Evolutionary conservation across 2,888 invertebrate genomes (phyloP).

Genomic region (Heteromurus nitidus): DNA sequence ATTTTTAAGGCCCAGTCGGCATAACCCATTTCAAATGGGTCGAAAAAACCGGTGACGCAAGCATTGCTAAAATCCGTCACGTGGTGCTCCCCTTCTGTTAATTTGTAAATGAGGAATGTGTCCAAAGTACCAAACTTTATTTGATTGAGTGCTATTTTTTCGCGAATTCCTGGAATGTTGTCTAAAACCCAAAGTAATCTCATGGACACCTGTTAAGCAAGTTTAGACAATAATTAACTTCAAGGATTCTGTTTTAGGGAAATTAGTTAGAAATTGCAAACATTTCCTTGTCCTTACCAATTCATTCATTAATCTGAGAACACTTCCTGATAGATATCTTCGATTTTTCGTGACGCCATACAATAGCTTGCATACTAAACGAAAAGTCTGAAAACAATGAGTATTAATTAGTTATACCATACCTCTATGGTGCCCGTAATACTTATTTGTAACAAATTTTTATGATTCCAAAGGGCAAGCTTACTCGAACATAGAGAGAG

Average conservation of each 20-base stretch:
- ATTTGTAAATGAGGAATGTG: conserved; percentile 85
- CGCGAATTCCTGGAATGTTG: conserved; percentile 82
- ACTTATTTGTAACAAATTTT: no score
- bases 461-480: no score
- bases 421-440: no score
- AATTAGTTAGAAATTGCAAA: no score
- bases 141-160: conserved; percentile 78
- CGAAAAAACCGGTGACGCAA: conserved; percentile 93
- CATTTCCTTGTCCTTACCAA: conserved; percentile 82
- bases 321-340: conserved; percentile 89
- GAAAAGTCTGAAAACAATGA: conserved; percentile 78
- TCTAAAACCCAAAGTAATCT: conserved; percentile 87
- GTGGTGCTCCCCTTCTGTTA: conserved; percentile 78
- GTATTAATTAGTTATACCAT: not conserved
- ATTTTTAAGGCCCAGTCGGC: conserved; percentile 83
- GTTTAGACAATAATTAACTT: not conserved
- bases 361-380: conserved; percentile 82
- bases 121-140: conserved; percentile 91
- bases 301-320: conserved; percentile 87
- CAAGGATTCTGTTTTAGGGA: no score
- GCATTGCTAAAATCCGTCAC: conserved; percentile 94
- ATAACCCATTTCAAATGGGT: conserved; percentile 93
- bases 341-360: conserved; percentile 87
- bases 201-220: conserved; percentile 81
- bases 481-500: conserved; percentile 83